Conservation (phyloP, 2,888 invertebrate genomes). For the Drosophila helvetica region DNA sequence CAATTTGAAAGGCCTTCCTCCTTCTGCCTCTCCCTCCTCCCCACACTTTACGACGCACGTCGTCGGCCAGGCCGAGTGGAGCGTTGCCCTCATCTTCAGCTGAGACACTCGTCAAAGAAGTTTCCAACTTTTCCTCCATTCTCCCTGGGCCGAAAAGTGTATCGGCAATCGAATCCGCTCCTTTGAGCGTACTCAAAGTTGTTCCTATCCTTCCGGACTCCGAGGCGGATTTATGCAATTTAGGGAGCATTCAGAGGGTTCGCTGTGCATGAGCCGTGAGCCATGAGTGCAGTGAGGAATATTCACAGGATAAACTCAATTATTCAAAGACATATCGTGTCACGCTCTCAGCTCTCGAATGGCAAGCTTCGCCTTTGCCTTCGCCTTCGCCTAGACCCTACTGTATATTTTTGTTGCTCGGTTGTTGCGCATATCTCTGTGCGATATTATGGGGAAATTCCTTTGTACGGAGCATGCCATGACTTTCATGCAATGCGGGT, state of each 20-base stretch:
- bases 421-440: slow-evolving; percentile 27
- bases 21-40: neutral
- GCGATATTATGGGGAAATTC: slow-evolving; percentile 56
- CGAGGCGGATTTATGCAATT: slow-evolving; percentile 6
- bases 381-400: no score
- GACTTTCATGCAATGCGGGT: slow-evolving; percentile 36
- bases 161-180: slow-evolving; percentile 6
- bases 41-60: slow-evolving; percentile 54
- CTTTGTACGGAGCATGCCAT: slow-evolving; percentile 47
- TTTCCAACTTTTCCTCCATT: slow-evolving; percentile 24
- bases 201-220: neutral
- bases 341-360: neutral
- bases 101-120: slow-evolving; percentile 1
- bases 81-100: slow-evolving; percentile 9
- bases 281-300: neutral
- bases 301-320: neutral
- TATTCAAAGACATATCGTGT: neutral
- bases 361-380: neutral
- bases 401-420: neutral
- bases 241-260: neutral
- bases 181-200: neutral
- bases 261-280: neutral
- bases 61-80: slow-evolving; percentile 18
- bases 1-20: slow-evolving; percentile 54
- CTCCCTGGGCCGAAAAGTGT: slow-evolving; percentile 15